Evolutionary conservation across 92 coral and sea anemone species (phyloP).

Genomic region (Bergia sp.): DNA sequence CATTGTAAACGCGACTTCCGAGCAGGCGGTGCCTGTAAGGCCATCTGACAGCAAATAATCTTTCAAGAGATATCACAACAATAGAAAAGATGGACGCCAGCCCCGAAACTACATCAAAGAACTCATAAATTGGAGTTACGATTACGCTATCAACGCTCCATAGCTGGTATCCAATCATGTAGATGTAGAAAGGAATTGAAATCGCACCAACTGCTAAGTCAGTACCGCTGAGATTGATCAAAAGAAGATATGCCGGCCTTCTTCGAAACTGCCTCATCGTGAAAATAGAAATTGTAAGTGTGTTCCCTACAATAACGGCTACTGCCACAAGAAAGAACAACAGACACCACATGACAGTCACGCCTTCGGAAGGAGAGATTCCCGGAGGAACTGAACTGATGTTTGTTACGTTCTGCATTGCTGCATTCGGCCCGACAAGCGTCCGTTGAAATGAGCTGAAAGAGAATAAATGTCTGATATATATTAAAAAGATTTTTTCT

Average conservation of each 20-base stretch:
- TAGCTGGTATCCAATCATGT: no score
- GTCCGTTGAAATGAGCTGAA: no score
- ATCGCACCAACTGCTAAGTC: background rate
- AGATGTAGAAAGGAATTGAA: background rate
- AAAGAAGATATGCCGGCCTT: background rate
- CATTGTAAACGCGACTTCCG: background rate
- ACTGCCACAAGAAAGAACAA: no score
- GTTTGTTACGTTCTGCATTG: no score
- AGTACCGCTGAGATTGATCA: background rate
- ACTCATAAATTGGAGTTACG: background rate
- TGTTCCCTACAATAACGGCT: background rate
- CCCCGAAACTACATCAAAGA: background rate
- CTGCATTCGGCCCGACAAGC: no score
- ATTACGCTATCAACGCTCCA: no score
- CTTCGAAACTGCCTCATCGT: background rate
- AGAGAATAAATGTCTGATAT: no score
- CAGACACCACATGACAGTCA: no score
- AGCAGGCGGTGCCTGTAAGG: background rate
- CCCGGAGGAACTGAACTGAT: no score
- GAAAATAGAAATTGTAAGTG: background rate
- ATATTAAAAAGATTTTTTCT: no score
- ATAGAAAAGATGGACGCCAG: background rate
- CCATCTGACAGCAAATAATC: background rate
- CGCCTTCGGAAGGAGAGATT: no score
- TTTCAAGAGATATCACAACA: background rate